Conservation (phyloP, 2,797 vertebrate genomes). For the Smutsia gigantea region DNA sequence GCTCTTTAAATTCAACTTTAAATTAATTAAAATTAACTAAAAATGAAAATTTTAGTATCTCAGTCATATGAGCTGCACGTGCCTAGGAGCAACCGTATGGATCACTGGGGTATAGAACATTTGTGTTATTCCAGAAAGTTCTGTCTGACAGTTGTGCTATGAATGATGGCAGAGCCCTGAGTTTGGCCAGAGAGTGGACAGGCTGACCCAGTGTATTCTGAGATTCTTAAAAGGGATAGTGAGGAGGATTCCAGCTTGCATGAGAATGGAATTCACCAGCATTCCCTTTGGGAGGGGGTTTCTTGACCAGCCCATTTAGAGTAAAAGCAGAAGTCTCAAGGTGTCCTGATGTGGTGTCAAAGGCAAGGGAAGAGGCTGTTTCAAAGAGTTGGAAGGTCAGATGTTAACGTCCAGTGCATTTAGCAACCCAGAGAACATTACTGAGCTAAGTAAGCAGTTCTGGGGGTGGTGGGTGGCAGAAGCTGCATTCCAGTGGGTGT, state of each 20-base stretch:
- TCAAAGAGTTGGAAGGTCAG: background rate
- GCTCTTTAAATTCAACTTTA: slow-evolving; percentile 30
- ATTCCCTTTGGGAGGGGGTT: background rate
- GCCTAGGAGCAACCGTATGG: background rate
- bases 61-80: background rate
- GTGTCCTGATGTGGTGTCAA: background rate
- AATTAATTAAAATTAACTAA: slow-evolving; percentile 44
- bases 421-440: background rate
- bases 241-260: background rate
- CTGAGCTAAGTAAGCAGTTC: background rate
- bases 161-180: background rate
- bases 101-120: background rate
- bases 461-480: fast-evolving
- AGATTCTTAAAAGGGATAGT: background rate
- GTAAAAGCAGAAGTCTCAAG: background rate
- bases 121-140: background rate
- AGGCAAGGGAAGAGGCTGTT: background rate
- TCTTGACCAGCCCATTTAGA: background rate
- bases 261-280: background rate
- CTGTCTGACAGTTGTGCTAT: fast-evolving
- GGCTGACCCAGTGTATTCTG: background rate
- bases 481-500: fast-evolving
- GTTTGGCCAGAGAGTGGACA: background rate
- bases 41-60: background rate
- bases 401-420: background rate